Base-by-base conservation (phyloP, 1,140 invertebrate species). In the Harlomillsia oculata region DNA sequence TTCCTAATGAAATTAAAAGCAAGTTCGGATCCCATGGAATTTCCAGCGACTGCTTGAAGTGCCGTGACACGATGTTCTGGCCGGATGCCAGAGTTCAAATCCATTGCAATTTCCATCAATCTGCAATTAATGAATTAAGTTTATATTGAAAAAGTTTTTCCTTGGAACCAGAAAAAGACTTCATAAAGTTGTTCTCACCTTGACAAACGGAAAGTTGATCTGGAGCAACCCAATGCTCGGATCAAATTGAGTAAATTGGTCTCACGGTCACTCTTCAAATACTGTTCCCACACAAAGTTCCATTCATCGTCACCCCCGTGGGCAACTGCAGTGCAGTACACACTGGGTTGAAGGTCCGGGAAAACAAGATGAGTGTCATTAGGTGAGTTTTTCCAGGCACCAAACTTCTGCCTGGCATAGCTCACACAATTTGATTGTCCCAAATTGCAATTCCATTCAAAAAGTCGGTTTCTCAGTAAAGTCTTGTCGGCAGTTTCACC, bases 291-390 rank as follows among this genome's bases (percentile, higher is more conserved):
- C 9, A 87, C 74, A 72, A 85, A 89, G 41, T 87, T 73, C 87
- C 87, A 95, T 54, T 89, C 84, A 1, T 75, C 71, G 53, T 80
- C 76, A 9, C 74, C 75, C 25, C 89, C 89, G 60, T 83, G 69
- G 51, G 75, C 76, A 0, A 94, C 72, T 0, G 81, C 84, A 26
- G 79, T 81, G 72, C 89, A 94, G 69, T 87, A 91, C 11, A 89
- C 80, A 34, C 25, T 50, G 0, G 56, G 49, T 25, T 46, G 56
- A 11, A 63, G 34, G 40, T 63, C 61, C 3, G 60, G 60, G 5
- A 36, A 28, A 32, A 56, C 1, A 21, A 53, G 25, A 51, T 51
- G 16, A 36, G 21, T 36, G 30, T 36, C 4, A 20, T 26, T 23
- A 23, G 55, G 55, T 43, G 13, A 34, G 13, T 9, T 26, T 32